These are phyloP conservation scores for Leptopilina myrica DNA, from an alignment of 2,888 invertebrate species.

Conservation along the genomic window DNA sequence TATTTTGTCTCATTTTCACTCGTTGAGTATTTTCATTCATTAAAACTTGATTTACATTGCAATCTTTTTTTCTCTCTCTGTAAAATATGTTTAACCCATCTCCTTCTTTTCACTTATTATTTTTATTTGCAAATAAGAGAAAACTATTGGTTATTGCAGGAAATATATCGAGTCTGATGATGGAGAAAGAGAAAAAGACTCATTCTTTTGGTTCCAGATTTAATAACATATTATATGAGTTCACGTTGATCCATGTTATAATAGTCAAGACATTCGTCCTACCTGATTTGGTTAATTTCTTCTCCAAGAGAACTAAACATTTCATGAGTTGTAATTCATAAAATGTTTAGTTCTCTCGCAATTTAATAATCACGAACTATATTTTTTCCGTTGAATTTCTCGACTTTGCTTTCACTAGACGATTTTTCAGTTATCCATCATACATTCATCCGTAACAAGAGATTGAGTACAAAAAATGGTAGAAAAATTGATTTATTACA, in stretches of 20 bases:
- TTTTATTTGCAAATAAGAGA: conserved; percentile 18
- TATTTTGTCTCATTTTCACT: not conserved
- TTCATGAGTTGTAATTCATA: not conserved
- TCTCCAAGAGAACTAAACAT: not conserved
- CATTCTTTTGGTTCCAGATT: not conserved
- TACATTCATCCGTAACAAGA: conserved; percentile 14
- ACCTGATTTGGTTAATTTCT: conserved; percentile 11
- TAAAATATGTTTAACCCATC: not conserved
- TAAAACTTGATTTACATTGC: conserved; percentile 9
- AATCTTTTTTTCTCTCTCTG: not conserved
- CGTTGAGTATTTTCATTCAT: not conserved
- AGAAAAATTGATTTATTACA: conserved; percentile 3
- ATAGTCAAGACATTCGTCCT: conserved; percentile 3
- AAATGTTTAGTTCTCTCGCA: not conserved
- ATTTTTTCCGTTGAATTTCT: not conserved
- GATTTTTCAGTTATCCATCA: conserved; percentile 17
- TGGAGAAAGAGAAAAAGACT: not conserved
- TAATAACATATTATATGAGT: conserved; percentile 5
- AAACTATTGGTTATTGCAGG: not conserved
- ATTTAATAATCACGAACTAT: conserved; percentile 5
- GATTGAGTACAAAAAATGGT: not conserved
- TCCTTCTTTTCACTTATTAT: not conserved
- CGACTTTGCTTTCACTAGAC: not conserved
- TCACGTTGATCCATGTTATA: not conserved
- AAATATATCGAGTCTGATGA: not conserved